Base-by-base conservation (phyloP, 2,888 invertebrate species). In the Dascillus cervinus region DNA sequence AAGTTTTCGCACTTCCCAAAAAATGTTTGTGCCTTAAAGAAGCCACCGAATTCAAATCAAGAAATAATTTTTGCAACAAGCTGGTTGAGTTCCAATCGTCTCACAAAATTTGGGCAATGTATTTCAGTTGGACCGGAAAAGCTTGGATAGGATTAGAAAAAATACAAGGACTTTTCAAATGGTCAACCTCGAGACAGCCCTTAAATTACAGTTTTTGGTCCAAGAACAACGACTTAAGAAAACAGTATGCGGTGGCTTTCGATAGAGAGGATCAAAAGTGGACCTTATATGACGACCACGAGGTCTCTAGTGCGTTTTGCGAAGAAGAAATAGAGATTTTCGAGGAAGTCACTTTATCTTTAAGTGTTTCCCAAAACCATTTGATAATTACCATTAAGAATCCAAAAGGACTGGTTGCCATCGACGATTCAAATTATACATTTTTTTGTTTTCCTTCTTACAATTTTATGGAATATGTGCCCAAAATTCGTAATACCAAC, bases 301-400 rank as follows among this genome's bases (percentile, higher is more conserved):
- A 10, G 3, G 14, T 34, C n/a, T 11, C n/a, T 11, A 29, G 34
- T 29, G 34, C 29, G 6, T 15, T 34, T n/a, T 34, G 34, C 11
- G 34, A 34, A 34, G 12, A n/a, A n/a, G n/a, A n/a, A n/a, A n/a
- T n/a, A n/a, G n/a, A n/a, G n/a, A n/a, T n/a, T n/a, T n/a, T n/a
- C n/a, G n/a, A n/a, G n/a, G n/a, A n/a, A n/a, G n/a, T n/a, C n/a
- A n/a, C n/a, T n/a, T n/a, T n/a, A n/a, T n/a, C n/a, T n/a, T n/a
- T n/a, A n/a, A n/a, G n/a, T n/a, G n/a, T n/a, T n/a, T n/a, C n/a
- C n/a, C n/a, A n/a, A n/a, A n/a, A n/a, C n/a, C n/a, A n/a, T n/a
- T n/a, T n/a, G n/a, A n/a, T n/a, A n/a, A n/a, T n/a, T n/a, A n/a
- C n/a, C n/a, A n/a, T n/a, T n/a, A n/a, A n/a, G n/a, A n/a, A n/a